Base-by-base conservation (phyloP, 2,113 vertebrate genomes). In the Motacilla alba region DNA sequence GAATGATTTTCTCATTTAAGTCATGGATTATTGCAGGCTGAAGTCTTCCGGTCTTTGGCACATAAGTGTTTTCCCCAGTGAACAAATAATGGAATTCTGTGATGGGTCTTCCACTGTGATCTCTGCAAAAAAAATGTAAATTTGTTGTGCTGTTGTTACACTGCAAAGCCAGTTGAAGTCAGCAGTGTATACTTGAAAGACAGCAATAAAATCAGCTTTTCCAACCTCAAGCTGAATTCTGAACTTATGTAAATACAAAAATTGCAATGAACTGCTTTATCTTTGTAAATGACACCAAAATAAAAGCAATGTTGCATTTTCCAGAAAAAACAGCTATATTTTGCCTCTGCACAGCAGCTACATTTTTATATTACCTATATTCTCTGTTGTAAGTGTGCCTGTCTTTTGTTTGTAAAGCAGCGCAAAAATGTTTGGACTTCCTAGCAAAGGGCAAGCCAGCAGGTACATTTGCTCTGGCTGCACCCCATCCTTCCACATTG, bases 131-230 rank as follows among this genome's bases (percentile, higher is more conserved):
- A 63, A 63, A 78, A 43, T 6, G n/a, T 55, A 50, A 10, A 56
- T 70, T 81, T 75, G 5, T 78, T 78, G 47, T 82, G 66, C 73
- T 9, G 1, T 41, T 70, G 27, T 79, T 87, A 47, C 0, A 2
- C 62, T 87, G 80, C 87, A 89, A 75, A 89, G 15, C 41, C 44
- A n/a, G 47, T 10, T 78, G 66, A 92, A 78, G 47, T 72, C 37
- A 77, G 52, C 0, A 0, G 26, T 56, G 28, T 68, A n/a, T 63
- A 78, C 74, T 84, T 84, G 80, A 79, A 89, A 82, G 44, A 46
- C 56, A 90, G 89, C 76, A 85, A 89, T 94, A 81, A 95, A 94
- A 87, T 44, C 58, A 79, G 41, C 23, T 82, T 81, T 81, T 73
- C 73, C 53, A 58, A 91, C 69, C 58, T 92, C 62, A 35, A 58